Percentiles rank a stretch among this genome's conserved stretches.
phyloP scores from a whole-genome alignment of 2,113 vertebrate species.

The Oncorhynchus gorbuscha region DNA sequence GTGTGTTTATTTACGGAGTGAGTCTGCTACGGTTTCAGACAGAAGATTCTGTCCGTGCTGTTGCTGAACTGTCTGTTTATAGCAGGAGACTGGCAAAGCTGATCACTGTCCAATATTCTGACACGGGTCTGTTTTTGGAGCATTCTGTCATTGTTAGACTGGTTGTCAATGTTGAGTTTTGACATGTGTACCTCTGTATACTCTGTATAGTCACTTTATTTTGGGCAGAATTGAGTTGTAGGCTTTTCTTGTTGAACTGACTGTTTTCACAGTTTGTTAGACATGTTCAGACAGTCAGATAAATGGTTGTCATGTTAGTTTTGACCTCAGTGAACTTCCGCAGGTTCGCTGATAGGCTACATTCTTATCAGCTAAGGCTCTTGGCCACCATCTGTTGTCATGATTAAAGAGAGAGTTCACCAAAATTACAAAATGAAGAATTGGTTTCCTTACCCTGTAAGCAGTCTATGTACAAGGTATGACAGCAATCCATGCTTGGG shows the following conservation, averaged over 20 bases:
- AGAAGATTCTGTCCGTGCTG: constrained; percentile 13
- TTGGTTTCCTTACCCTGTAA: too few relatives aligned
- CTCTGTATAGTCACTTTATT: background rate
- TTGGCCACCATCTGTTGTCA: constrained; percentile 37
- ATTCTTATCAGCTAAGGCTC: constrained; percentile 23
- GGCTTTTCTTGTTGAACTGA: background rate
- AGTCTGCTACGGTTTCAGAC: constrained; percentile 12
- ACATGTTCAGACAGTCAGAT: background rate
- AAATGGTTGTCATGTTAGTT: background rate
- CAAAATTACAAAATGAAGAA: too few relatives aligned
- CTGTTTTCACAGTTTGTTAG: background rate
- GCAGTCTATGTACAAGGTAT: too few relatives aligned
- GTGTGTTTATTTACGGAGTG: constrained; percentile 45
- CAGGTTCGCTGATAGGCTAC: background rate
- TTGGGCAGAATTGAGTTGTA: background rate
- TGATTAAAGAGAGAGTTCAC: too few relatives aligned
- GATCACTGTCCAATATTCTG: too few relatives aligned
- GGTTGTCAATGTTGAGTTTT: background rate
- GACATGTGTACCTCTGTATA: background rate
- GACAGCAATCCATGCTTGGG: too few relatives aligned
- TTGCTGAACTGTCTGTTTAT: constrained; percentile 3
- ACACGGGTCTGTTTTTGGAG: background rate
- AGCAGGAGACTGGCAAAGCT: background rate
- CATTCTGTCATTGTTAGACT: background rate
- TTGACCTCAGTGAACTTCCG: constrained; percentile 20